Evolutionary conservation across 1,140 invertebrate genomes (phyloP), one percentile per base, ranked within the genome.

Genomic region (Hyles euphorbiae): DNA sequence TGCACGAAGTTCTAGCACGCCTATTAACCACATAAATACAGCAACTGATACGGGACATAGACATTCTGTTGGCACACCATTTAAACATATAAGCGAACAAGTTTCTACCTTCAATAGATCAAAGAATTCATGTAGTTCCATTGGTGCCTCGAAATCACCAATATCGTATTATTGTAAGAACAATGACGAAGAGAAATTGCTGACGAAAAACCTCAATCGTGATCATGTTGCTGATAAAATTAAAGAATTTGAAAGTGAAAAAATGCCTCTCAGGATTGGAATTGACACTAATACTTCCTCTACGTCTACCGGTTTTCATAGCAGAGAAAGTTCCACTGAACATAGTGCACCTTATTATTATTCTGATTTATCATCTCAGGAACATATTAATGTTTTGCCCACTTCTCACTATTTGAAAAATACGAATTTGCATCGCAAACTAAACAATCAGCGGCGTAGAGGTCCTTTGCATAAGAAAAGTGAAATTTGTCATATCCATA

Each of bases 301-400:
- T 48, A 72, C 74, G 22, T 76, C 83, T 32, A 85, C 76, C 44
- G 79, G 83, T 53, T 86, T 87, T 73, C 89, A 90, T 60, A 89
- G 87, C 62, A 83, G 89, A 72, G 89, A 90, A 67, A 90, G 87
- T 74, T 90, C 89, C 34, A 76, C 90, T 22, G 91, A 91, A 43
- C 91, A 92, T 61, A 91, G 91, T 10, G 95, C 95, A 10, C 95
- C 95, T 0, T 96, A 97, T 76, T 97, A 97, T 74, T 96, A 96
- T 83, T 96, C 95, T 0, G 96, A 97, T 81, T 84, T 96, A n/a
- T 91, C 89, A 60, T 89, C 88, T 1, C 88, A 90, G 68, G 89
- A 90, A 61, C 87, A 90, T 66, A 86, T 90, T 51, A 89, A 90
- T 67, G 58, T 87, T 47, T 60, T 87, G 11, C 78, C 81, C 53